phyloP scores from a whole-genome alignment of 2,888 invertebrate genomes.

The Erebia ligea region DNA sequence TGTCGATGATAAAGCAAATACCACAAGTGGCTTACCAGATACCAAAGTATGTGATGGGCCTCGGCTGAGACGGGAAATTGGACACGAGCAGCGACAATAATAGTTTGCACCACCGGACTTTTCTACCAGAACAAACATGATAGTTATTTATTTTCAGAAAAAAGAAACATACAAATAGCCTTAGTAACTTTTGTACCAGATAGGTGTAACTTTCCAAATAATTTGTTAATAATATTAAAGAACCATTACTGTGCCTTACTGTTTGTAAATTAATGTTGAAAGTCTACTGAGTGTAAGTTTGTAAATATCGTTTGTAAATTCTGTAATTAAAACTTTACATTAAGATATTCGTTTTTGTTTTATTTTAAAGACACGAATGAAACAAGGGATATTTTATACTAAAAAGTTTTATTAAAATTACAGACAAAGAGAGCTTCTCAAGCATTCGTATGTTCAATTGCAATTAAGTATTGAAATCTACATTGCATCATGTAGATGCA shows the following conservation, averaged over 20 bases:
- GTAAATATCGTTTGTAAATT: conserved; percentile 48
- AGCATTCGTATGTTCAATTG: conserved; percentile 38
- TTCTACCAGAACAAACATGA: conserved; percentile 42
- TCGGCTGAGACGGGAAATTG: conserved; percentile 81
- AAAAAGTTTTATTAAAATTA: conserved; percentile 32
- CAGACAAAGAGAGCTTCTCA: conserved; percentile 41
- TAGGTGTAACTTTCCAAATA: background rate
- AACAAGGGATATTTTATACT: conserved; percentile 11
- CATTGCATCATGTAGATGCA: conserved; percentile 28
- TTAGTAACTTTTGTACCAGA: conserved; percentile 11
- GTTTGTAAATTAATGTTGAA: background rate
- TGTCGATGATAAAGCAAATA: conserved; percentile 93
- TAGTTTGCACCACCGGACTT: conserved; percentile 50
- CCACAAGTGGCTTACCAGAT: conserved; percentile 91
- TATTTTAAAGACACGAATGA: conserved; percentile 12
- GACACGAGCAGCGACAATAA: conserved; percentile 37
- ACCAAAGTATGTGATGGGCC: conserved; percentile 93
- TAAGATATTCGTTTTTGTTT: conserved; percentile 31
- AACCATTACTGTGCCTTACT: background rate
- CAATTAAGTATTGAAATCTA: conserved; percentile 34
- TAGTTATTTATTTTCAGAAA: conserved; percentile 32
- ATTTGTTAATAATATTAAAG: background rate
- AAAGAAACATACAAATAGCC: conserved; percentile 24
- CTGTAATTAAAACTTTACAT: conserved; percentile 42
- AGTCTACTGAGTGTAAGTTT: conserved; percentile 26